A percentile compares a stretch with the other conserved stretches of the same genome.
Conservation (phyloP, 2,888 invertebrate genomes). For the Crepidodera aurea region DNA sequence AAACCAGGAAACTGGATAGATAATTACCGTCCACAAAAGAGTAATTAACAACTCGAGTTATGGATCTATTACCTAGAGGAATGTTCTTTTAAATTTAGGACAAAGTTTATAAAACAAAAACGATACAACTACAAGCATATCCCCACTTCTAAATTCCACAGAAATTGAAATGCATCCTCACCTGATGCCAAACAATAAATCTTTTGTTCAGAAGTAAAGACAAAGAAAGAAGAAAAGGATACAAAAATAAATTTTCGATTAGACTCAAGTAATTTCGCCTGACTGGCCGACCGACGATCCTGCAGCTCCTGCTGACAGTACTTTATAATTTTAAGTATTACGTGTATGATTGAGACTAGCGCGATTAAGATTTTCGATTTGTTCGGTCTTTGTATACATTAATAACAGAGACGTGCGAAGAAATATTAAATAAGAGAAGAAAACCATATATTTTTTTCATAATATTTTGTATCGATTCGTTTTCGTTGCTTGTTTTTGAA, state of each 20-base stretch:
- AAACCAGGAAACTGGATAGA: no score
- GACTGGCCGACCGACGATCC: background rate
- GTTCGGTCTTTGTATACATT: background rate
- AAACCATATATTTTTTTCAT: no score
- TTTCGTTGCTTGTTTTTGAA: no score
- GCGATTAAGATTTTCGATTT: background rate
- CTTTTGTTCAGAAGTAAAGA: background rate
- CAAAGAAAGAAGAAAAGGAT: background rate
- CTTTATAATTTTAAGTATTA: slow-evolving; percentile 1
- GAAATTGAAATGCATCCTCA: background rate
- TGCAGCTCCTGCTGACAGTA: slow-evolving; percentile 2
- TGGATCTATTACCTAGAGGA: no score
- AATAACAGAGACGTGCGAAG: background rate
- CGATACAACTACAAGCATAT: no score
- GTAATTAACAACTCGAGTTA: no score
- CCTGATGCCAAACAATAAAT: background rate
- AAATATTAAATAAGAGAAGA: no score
- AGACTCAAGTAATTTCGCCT: background rate
- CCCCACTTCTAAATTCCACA: no score
- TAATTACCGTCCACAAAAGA: no score
- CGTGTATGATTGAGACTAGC: background rate
- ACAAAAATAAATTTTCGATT: background rate
- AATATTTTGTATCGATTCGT: no score
- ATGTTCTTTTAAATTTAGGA: no score
- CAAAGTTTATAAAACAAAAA: no score